Evolutionary conservation across 2,888 invertebrate genomes (phyloP).

Genomic region (Cataglyphis cursor): DNA sequence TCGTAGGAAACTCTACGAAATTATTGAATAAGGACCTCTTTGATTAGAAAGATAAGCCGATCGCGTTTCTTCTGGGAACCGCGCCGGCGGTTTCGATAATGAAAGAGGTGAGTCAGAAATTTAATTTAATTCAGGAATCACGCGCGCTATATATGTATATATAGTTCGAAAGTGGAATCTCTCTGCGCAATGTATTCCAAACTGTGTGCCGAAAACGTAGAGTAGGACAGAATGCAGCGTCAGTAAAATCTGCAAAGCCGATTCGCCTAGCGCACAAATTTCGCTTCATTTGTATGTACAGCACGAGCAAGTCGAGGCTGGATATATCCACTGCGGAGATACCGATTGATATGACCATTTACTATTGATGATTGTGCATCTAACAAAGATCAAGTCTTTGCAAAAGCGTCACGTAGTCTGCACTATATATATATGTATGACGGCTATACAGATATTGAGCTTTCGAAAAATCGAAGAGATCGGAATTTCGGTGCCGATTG

Average conservation of each 20-base stretch:
- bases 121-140: constrained; percentile 10
- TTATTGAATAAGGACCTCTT: background rate
- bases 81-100: background rate
- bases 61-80: constrained; percentile 12
- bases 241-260: constrained; percentile 35
- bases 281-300: constrained; percentile 26
- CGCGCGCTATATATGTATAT: background rate
- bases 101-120: background rate
- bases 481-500: background rate
- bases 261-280: constrained; percentile 9
- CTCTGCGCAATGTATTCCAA: background rate
- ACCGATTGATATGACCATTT: constrained; percentile 34
- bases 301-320: background rate
- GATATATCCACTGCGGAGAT: background rate
- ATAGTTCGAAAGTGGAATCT: constrained; percentile 1
- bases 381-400: constrained; percentile 19
- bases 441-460: constrained; percentile 1
- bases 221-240: background rate
- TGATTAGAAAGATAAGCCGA: background rate
- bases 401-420: constrained; percentile 9
- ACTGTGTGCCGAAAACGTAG: background rate
- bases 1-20: background rate
- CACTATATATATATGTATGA: background rate
- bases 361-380: constrained; percentile 24
- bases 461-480: background rate